A percentile compares a stretch with the other conserved stretches of the same genome.
phyloP scores from a whole-genome alignment of 92 coral and sea anemone species.

The Phenganax marumi region DNA sequence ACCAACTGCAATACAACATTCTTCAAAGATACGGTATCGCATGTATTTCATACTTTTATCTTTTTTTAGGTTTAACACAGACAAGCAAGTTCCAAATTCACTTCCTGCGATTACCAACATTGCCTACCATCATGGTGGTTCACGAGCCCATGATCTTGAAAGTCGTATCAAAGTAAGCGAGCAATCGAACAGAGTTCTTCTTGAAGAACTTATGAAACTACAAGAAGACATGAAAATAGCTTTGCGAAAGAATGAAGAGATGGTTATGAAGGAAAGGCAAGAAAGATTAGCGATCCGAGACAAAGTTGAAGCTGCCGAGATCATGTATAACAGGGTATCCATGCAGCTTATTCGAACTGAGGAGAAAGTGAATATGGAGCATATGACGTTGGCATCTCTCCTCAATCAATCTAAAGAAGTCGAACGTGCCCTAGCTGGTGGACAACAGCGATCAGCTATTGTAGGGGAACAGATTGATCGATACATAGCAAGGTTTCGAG shows the following conservation, averaged over 20 bases:
- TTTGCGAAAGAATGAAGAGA: constrained; percentile 83
- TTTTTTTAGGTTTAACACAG: constrained; percentile 15
- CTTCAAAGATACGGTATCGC: not conserved
- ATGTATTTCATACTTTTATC: too few relatives aligned
- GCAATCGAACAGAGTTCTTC: constrained; percentile 88
- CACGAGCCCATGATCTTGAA: constrained; percentile 64
- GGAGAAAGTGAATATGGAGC: constrained; percentile 88
- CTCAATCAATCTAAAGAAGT: constrained; percentile 93
- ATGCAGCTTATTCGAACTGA: constrained; percentile 91
- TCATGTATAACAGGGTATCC: constrained; percentile 81
- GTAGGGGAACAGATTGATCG: constrained; percentile 90
- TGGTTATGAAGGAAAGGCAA: constrained; percentile 77
- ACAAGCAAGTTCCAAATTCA: constrained; percentile 16
- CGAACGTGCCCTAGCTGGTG: constrained; percentile 95
- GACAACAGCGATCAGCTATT: constrained; percentile 78
- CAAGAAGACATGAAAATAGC: constrained; percentile 89
- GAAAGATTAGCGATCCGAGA: constrained; percentile 79
- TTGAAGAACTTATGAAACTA: constrained; percentile 87
- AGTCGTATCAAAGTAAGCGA: constrained; percentile 83
- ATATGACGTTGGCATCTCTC: constrained; percentile 77
- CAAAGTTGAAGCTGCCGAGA: constrained; percentile 85
- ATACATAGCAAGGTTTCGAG: constrained; percentile 72
- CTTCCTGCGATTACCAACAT: constrained; percentile 38
- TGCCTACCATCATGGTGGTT: constrained; percentile 9
- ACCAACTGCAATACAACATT: too few relatives aligned